Conservation (phyloP, 2,888 invertebrate species). For the Microctonus hyperodae region DNA sequence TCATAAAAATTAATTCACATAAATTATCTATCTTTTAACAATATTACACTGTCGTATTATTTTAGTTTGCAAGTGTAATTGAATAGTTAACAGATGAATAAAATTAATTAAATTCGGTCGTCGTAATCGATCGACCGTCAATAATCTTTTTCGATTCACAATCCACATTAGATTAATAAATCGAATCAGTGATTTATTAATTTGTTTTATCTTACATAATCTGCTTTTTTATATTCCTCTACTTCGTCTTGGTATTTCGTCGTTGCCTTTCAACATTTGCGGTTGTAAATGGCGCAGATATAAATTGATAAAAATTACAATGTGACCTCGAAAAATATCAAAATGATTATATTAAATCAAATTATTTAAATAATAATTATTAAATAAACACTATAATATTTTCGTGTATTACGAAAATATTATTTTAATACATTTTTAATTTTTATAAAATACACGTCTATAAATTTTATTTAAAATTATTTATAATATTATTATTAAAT, state of each 20-base stretch:
- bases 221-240: background rate
- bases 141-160: constrained; percentile 5
- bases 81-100: background rate
- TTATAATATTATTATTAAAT: background rate
- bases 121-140: constrained; percentile 8
- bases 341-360: background rate
- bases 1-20: too few species aligned
- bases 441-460: too few species aligned
- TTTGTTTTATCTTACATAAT: background rate
- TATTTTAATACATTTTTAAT: too few species aligned
- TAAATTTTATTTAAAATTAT: too few species aligned
- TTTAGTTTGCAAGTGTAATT: background rate
- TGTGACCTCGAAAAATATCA: background rate
- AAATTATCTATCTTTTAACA: constrained; percentile 9
- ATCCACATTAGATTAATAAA: constrained; percentile 25
- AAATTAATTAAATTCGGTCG: constrained; percentile 9
- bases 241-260: background rate
- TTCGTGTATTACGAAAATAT: too few species aligned
- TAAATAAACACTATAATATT: too few species aligned
- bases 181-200: background rate
- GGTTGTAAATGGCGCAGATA: background rate
- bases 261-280: background rate
- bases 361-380: background rate
- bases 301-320: background rate
- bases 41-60: constrained; percentile 10